These are phyloP conservation scores for Lithosia quadra DNA, from an alignment of 2,888 invertebrate genomes.

Conservation along the genomic window DNA sequence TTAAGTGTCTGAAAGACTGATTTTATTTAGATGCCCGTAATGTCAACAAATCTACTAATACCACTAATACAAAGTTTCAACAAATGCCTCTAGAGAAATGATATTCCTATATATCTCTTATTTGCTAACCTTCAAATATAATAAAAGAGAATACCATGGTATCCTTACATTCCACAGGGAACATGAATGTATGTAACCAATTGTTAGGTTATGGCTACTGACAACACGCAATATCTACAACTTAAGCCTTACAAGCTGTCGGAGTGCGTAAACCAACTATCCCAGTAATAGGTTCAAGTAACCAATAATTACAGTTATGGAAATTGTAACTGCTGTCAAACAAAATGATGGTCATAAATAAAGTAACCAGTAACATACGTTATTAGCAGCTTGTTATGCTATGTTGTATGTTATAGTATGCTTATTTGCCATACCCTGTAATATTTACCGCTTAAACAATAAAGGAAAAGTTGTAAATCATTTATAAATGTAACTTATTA, in stretches of 20 bases:
- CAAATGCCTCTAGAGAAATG: too few relatives aligned
- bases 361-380: constrained; percentile 12
- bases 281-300: constrained; percentile 6
- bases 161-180: too few relatives aligned
- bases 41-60: too few relatives aligned
- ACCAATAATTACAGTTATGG: constrained; percentile 30
- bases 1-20: too few relatives aligned
- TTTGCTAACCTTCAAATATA: too few relatives aligned
- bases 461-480: constrained; percentile 14
- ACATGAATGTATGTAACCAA: too few relatives aligned
- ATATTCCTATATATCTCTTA: too few relatives aligned
- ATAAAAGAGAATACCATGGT: too few relatives aligned
- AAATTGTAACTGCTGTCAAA: constrained; percentile 28
- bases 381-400: constrained; percentile 10
- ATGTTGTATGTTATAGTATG: too few relatives aligned
- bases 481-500: constrained; percentile 2
- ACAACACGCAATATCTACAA: neutral
- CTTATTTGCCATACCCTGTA: constrained; percentile 13
- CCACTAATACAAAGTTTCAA: too few relatives aligned
- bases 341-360: constrained; percentile 32
- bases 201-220: neutral
- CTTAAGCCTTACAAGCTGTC: neutral
- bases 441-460: constrained; percentile 16
- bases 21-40: too few relatives aligned
- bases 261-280: neutral